Evolutionary conservation across 2,888 invertebrate genomes (phyloP), one percentile per base, ranked within the genome.

Genomic region (Apamea epomidion): DNA sequence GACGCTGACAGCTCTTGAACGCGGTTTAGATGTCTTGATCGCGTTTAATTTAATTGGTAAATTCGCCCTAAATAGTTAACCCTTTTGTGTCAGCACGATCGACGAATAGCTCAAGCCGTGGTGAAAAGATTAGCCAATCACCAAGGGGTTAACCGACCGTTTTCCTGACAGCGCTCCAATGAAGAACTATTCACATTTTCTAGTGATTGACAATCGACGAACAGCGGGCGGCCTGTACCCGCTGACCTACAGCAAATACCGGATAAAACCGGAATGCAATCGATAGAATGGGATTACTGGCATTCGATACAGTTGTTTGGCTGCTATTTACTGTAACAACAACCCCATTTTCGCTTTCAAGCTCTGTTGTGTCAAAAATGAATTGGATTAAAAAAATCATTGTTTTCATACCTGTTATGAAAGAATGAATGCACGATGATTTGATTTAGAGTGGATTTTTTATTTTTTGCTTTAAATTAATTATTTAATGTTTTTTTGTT

Each of bases 201-300:
- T 64, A 85, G 83, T 85, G 83, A 83, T 81, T 83, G 83, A 83
- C 83, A 85, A 72, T 81, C 68, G 80, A 29, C 54, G 85, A 83
- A 64, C 85, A 81, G 62, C 68, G 76, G 54, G 29, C 51, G 74
- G 80, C 48, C 32, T 62, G 60, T 71, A 71, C 70, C 37, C 32
- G 32, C 79, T 81, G 83, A 82, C 72, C 76, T 72, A 72, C 62
- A 72, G 85, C 83, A 81, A 83, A 83, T 83, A 83, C 83, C 83
- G 69, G 85, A 81, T 85, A 76, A 85, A 84, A 73, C 60, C 51
- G 82, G 83, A 82, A 84, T 85, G 76, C 83, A 85, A 85, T 84
- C 82, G 77, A 85, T 85, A 82, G 58, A 77, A 64, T 72, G 85
- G 82, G 72, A 82, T 81, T 76, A 77, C 69, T 64, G 69, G 68